phyloP scores from a whole-genome alignment of 1,140 invertebrate genomes.

The Lepidurus arcticus region DNA sequence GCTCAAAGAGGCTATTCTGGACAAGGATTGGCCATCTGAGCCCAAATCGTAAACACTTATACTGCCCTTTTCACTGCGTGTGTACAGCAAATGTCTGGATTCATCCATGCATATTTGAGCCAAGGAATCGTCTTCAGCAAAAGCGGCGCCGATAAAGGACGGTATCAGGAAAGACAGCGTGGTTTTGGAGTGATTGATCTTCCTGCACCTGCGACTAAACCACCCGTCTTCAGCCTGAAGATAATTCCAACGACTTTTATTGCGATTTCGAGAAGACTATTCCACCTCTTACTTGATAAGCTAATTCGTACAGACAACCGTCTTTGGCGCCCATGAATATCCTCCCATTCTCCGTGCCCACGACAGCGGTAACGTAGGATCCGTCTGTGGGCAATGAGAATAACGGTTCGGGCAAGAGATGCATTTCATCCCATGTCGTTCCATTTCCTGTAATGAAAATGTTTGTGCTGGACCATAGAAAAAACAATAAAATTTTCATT shows the following conservation, averaged over 20 bases:
- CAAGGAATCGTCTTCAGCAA: slow-evolving; percentile 81
- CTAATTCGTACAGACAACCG: slow-evolving; percentile 90
- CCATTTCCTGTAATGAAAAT: slow-evolving; percentile 40
- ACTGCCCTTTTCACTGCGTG: slow-evolving; percentile 72
- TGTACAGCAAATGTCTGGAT: slow-evolving; percentile 81
- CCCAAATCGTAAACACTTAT: slow-evolving; percentile 88
- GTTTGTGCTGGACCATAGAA: slow-evolving; percentile 42
- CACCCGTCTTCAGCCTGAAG: slow-evolving; percentile 61
- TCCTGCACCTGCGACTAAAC: slow-evolving; percentile 92
- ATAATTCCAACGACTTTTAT: slow-evolving; percentile 30
- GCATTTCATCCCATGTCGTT: slow-evolving; percentile 64
- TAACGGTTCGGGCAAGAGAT: slow-evolving; percentile 86
- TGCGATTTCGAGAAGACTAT: neutral
- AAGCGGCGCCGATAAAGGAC: slow-evolving; percentile 74
- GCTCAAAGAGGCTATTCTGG: slow-evolving; percentile 66
- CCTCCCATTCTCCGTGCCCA: slow-evolving; percentile 72
- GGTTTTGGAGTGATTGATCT: slow-evolving; percentile 88
- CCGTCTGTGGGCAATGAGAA: slow-evolving; percentile 90
- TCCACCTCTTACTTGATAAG: slow-evolving; percentile 67
- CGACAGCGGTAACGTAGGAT: slow-evolving; percentile 73
- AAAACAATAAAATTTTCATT: slow-evolving; percentile 34
- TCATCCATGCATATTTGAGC: slow-evolving; percentile 87
- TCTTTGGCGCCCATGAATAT: slow-evolving; percentile 94
- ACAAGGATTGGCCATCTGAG: slow-evolving; percentile 62
- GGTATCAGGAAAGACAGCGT: slow-evolving; percentile 81